Conservation (phyloP, 2,113 vertebrate species). For the Brachirus orientalis region DNA sequence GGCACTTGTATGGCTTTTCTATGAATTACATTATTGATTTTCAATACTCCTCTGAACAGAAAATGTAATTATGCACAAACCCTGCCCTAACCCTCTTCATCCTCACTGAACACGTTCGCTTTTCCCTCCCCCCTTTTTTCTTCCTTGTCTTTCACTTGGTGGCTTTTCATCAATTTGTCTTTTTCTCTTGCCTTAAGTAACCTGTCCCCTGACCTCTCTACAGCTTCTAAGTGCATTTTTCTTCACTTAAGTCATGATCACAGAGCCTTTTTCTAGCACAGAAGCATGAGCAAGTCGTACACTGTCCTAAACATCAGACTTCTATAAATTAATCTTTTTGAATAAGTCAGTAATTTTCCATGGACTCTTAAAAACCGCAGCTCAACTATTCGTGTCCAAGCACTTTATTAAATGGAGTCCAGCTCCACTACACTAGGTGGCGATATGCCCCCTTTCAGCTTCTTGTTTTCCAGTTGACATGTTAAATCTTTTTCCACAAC, state of each 20-base stretch:
- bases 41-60: slow-evolving; percentile 86
- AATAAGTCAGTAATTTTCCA: neutral
- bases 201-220: slow-evolving; percentile 28
- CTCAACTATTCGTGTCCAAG: too few relatives aligned
- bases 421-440: too few relatives aligned
- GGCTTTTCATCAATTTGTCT: slow-evolving; percentile 47
- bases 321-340: neutral
- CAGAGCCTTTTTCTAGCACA: slow-evolving; percentile 13
- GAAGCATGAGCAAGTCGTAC: neutral
- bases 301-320: too few relatives aligned
- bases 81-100: slow-evolving; percentile 52
- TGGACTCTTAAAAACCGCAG: too few relatives aligned
- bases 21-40: slow-evolving; percentile 92
- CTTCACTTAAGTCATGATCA: slow-evolving; percentile 28
- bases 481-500: too few relatives aligned
- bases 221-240: slow-evolving; percentile 36
- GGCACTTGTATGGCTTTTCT: slow-evolving; percentile 77
- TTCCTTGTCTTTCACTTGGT: slow-evolving; percentile 43
- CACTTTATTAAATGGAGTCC: too few relatives aligned
- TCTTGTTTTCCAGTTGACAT: too few relatives aligned
- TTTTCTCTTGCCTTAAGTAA: slow-evolving; percentile 22
- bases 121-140: slow-evolving; percentile 26
- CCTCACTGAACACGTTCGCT: slow-evolving; percentile 31
- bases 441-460: too few relatives aligned
- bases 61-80: slow-evolving; percentile 91